Base-by-base conservation (phyloP, 1,140 invertebrate species). In the Magallana ariakensis region DNA sequence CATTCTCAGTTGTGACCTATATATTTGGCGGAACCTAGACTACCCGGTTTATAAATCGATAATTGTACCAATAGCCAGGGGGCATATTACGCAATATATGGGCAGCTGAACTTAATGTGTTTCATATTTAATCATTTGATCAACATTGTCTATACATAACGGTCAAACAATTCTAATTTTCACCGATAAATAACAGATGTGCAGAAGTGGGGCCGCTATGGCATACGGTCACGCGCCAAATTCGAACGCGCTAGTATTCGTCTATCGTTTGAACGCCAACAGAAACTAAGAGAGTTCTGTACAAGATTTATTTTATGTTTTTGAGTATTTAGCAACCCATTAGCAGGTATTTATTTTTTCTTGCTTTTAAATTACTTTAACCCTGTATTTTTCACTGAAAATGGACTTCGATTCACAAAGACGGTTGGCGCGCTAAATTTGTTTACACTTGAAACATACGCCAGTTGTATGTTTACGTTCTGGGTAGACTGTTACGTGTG, bases 181-280 rank as follows among this genome's bases (percentile, higher is more conserved):
- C 46, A 82, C 46, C 54, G 16, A 56, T 82, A n/a, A 56, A 82
- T 82, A 55, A 82, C 80, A 82, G 54, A 55, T 58, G 33, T 87
- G 55, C 86, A 87, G 19, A 81, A 80, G 60, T 56, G 55, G 87
- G 87, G 87, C 87, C 89, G 89, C 86, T 62, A 56, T 33, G 15
- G 91, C 90, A 83, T 82, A 91, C 90, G 89, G 91, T 93, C 93
- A 93, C 93, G 93, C 93, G 93, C 93, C 93, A 93, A 93, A 92
- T 93, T 93, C 91, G 92, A 93, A 93, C 91, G 91, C 91, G 90
- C 88, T 87, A 88, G 60, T 57, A 80, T 84, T 86, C 66, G 62
- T 70, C 57, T 58, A 84, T 66, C 53, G 54, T 87, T 87, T 84
- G 86, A 87, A 87, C 86, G 86, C 86, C 70, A 80, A 82, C 56